These are phyloP conservation scores for Odontothrips loti DNA, from an alignment of 2,888 invertebrate species.

Conservation along the genomic window DNA sequence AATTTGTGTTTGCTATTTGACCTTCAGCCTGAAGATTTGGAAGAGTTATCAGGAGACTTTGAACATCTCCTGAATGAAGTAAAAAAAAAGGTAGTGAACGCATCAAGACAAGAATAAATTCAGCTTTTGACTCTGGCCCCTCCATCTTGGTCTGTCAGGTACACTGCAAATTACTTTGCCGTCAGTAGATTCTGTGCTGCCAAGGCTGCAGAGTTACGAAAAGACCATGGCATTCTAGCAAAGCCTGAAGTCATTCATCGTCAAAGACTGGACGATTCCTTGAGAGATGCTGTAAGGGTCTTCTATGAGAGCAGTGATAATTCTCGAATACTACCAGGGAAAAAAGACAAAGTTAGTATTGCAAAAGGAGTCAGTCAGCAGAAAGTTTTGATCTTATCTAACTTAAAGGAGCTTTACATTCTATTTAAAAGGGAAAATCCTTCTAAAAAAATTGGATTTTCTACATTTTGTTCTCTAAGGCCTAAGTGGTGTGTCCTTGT, in stretches of 20 bases:
- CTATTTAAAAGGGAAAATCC: conserved; percentile 31
- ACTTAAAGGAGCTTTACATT: conserved; percentile 35
- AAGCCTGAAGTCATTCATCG: conserved; percentile 31
- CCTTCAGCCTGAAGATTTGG: too few species aligned
- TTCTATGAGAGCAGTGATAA: conserved; percentile 36
- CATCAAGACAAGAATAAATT: not conserved
- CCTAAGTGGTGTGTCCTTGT: conserved; percentile 37
- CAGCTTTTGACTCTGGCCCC: not conserved
- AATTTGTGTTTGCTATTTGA: too few species aligned
- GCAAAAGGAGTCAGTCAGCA: conserved; percentile 28
- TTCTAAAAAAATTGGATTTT: too few species aligned
- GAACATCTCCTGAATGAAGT: too few species aligned
- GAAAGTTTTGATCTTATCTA: conserved; percentile 34
- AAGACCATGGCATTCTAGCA: conserved; percentile 33
- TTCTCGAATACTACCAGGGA: conserved; percentile 35
- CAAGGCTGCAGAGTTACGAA: not conserved
- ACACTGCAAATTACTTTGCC: not conserved
- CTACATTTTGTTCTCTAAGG: conserved; percentile 34
- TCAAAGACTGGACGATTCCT: not conserved
- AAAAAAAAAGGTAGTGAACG: too few species aligned
- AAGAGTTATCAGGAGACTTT: too few species aligned
- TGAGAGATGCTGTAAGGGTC: conserved; percentile 28
- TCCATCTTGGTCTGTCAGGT: not conserved
- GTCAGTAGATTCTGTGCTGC: not conserved
- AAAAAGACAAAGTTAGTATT: conserved; percentile 34